Conservation (phyloP, 2,113 vertebrate species). For the Spizaetus ornatus region DNA sequence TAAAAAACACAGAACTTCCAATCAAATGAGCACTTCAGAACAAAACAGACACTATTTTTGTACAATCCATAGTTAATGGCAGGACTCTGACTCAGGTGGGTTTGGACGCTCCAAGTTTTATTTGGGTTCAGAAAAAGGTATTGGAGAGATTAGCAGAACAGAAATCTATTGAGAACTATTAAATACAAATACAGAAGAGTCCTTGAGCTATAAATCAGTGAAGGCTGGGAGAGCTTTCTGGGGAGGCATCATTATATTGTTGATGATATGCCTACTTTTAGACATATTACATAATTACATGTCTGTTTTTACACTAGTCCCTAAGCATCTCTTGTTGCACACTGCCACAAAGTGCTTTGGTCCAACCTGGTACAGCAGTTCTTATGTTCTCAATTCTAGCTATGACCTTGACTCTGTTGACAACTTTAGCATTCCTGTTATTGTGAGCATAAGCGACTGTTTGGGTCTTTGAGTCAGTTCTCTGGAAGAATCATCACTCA, state of each 20-base stretch:
- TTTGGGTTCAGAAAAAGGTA: not conserved
- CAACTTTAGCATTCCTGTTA: not conserved
- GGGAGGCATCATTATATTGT: not conserved
- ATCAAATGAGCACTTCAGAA: not conserved
- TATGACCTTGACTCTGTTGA: not conserved
- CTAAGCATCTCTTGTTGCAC: not conserved
- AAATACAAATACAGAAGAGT: not conserved
- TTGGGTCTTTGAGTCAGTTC: not conserved
- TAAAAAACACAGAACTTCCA: not conserved
- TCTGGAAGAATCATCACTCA: not conserved
- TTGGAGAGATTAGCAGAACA: not conserved
- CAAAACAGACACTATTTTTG: not conserved
- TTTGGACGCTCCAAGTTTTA: not conserved
- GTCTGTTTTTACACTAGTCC: not conserved
- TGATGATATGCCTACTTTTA: not conserved
- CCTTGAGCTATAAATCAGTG: not conserved
- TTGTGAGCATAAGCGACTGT: not conserved
- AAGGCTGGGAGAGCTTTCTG: not conserved
- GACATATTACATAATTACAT: not conserved
- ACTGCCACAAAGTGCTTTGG: not conserved
- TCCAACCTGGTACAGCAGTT: not conserved
- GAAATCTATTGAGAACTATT: not conserved
- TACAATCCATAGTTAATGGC: not conserved
- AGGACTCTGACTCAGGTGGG: not conserved
- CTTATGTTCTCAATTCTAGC: not conserved